A percentile compares a stretch with the other conserved stretches of the same genome.
Evolutionary conservation across 2,888 invertebrate species (phyloP).

Genomic region (Trypoxylon attenuatum): DNA sequence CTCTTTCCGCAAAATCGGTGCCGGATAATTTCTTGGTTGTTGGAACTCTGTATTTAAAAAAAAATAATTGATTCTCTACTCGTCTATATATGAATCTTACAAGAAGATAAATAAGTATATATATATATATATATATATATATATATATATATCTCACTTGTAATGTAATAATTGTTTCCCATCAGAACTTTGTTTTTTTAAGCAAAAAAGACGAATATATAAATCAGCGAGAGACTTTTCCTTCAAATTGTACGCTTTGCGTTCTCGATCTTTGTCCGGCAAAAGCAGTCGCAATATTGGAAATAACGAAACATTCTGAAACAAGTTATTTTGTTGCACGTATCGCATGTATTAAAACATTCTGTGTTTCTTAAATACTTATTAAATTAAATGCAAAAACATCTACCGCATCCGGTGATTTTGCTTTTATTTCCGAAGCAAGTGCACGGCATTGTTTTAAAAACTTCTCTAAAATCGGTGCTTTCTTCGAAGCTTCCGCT

Average conservation of each 20-base stretch:
- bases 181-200: conserved; percentile 81
- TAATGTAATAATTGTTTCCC: conserved; percentile 77
- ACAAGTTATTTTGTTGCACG: conserved; percentile 1
- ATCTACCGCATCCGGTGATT: conserved; percentile 65
- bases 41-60: conserved; percentile 73
- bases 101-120: neutral
- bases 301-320: conserved; percentile 80
- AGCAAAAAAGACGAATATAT: conserved; percentile 84
- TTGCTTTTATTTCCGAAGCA: conserved; percentile 66
- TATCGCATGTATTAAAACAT: too few relatives aligned
- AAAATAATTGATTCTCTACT: neutral
- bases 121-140: conserved; percentile 3
- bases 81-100: neutral
- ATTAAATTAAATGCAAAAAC: neutral
- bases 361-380: neutral
- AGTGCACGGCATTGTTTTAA: conserved; percentile 75
- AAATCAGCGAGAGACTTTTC: conserved; percentile 83
- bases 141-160: conserved; percentile 60
- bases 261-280: conserved; percentile 86
- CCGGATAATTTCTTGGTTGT: conserved; percentile 74
- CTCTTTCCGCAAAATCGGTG: conserved; percentile 89
- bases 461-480: conserved; percentile 75
- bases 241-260: conserved; percentile 89
- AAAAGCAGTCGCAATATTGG: conserved; percentile 87
- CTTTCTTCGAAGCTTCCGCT: conserved; percentile 75